Evolutionary conservation across 2,797 vertebrate genomes (phyloP).

Genomic region (Tympanoctomys barrerae): DNA sequence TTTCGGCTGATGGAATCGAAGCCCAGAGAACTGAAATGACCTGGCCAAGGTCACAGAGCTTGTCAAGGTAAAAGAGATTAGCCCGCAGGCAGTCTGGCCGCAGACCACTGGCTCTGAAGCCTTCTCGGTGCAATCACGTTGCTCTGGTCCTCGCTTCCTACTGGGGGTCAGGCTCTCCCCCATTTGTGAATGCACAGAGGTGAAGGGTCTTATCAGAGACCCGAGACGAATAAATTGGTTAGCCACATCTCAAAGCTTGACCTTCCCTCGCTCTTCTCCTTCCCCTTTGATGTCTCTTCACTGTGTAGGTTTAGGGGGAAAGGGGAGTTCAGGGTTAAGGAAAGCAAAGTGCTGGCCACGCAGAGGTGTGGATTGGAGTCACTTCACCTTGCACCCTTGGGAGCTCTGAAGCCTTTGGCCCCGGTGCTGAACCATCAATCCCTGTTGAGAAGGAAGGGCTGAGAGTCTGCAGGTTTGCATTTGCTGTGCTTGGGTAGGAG

Average conservation of each 20-base stretch:
- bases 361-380: not conserved
- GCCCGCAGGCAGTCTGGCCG: not conserved
- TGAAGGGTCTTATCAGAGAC: not conserved
- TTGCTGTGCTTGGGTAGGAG: not conserved
- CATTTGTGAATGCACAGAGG: not conserved
- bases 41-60: not conserved
- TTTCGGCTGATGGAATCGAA: not conserved
- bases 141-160: too few species aligned
- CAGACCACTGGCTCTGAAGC: not conserved
- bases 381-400: not conserved
- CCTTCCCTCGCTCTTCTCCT: not conserved
- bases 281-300: not conserved
- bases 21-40: constrained; percentile 29
- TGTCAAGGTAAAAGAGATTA: not conserved
- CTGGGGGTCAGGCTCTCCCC: not conserved
- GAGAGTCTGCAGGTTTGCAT: not conserved
- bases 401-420: not conserved
- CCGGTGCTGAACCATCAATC: not conserved
- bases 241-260: constrained; percentile 11
- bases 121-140: not conserved
- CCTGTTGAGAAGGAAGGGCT: not conserved
- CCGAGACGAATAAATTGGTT: not conserved
- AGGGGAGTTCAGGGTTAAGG: not conserved
- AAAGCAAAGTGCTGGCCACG: not conserved
- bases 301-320: not conserved